These are phyloP conservation scores for Macaria liturata DNA, from an alignment of 2,888 invertebrate genomes.

Conservation along the genomic window DNA sequence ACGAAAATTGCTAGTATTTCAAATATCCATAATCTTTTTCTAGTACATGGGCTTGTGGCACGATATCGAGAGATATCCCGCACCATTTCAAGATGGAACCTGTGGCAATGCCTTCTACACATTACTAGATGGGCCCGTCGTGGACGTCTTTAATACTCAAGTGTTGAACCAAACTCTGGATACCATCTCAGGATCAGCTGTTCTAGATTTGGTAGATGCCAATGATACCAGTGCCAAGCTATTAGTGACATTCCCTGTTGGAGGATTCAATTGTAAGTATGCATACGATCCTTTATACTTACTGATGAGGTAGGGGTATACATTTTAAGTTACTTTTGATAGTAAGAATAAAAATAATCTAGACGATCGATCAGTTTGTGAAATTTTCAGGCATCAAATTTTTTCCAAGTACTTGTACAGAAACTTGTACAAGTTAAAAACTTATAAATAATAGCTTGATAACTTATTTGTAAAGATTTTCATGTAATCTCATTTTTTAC, in stretches of 20 bases:
- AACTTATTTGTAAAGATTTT: no score
- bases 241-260: slow-evolving; percentile 84
- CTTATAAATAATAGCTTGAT: no score
- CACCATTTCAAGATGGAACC: slow-evolving; percentile 52
- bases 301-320: no score
- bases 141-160: slow-evolving; percentile 52
- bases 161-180: slow-evolving; percentile 51
- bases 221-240: slow-evolving; percentile 83
- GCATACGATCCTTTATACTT: no score
- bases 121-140: slow-evolving; percentile 30
- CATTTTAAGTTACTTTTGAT: no score
- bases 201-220: slow-evolving; percentile 49
- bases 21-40: background rate
- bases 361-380: no score
- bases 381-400: no score
- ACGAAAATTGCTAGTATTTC: no score
- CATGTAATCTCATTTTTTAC: slow-evolving; percentile 30
- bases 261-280: slow-evolving; percentile 51
- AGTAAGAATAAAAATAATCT: no score
- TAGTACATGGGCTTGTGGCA: slow-evolving; percentile 61
- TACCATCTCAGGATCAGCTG: slow-evolving; percentile 54
- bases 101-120: slow-evolving; percentile 58
- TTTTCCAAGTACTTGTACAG: no score
- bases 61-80: slow-evolving; percentile 55
- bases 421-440: no score